Evolutionary conservation across 2,113 vertebrate species (phyloP).

Genomic region (Rhodinocichla rosea): DNA sequence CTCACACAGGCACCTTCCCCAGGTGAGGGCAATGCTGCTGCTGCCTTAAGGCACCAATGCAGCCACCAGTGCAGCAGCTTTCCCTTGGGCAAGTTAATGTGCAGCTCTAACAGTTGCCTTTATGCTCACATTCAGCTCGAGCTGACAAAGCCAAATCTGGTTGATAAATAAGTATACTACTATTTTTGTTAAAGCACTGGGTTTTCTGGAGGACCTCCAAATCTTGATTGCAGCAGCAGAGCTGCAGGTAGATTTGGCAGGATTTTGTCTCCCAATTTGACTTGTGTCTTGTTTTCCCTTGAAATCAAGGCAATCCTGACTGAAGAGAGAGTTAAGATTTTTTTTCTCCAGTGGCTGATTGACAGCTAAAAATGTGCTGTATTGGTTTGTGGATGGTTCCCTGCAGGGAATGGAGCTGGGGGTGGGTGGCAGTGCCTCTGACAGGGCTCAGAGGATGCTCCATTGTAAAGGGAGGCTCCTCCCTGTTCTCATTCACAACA

Average conservation of each 20-base stretch:
- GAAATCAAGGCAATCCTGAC: neutral
- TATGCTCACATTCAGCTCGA: neutral
- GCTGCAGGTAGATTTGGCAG: neutral
- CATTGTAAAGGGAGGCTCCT: neutral
- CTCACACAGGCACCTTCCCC: neutral
- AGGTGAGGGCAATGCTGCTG: neutral
- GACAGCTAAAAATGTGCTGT: neutral
- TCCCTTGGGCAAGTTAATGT: neutral
- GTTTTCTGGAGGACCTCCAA: neutral
- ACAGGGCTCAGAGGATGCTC: neutral
- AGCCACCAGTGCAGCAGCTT: neutral
- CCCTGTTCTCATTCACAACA: constrained; percentile 1
- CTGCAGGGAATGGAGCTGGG: neutral
- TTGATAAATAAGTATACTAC: neutral
- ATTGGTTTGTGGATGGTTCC: neutral
- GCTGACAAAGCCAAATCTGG: neutral
- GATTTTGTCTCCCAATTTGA: neutral
- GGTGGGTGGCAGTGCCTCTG: neutral
- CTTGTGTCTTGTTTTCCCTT: neutral
- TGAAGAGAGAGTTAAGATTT: neutral
- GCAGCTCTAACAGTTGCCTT: neutral
- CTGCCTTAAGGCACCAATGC: neutral
- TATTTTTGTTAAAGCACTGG: neutral
- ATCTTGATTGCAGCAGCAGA: neutral
- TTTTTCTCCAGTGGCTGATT: neutral